Percentiles rank a stretch among this genome's conserved stretches.
Conservation (phyloP, 2,888 invertebrate genomes). For the Spodoptera picta region DNA sequence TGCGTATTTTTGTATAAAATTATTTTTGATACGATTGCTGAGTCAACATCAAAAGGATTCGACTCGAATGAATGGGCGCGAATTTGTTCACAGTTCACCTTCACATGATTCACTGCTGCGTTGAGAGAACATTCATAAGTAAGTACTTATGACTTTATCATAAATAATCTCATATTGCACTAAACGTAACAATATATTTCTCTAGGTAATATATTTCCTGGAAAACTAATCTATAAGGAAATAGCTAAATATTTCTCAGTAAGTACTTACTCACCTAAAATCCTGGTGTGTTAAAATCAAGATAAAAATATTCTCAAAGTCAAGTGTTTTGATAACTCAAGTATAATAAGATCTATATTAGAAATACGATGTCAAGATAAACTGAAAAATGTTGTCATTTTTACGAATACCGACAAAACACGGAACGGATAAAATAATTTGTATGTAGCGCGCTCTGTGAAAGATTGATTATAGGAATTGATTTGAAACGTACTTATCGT, state of each 20-base stretch:
- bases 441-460: too few species aligned
- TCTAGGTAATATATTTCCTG: neutral
- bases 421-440: too few species aligned
- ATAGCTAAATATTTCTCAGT: conserved; percentile 19
- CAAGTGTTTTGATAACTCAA: conserved; percentile 26
- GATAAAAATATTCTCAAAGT: conserved; percentile 24
- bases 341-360: conserved; percentile 18
- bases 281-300: conserved; percentile 3
- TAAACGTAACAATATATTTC: too few species aligned
- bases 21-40: conserved; percentile 47
- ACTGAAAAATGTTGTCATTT: neutral
- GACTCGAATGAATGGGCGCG: conserved; percentile 29
- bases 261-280: neutral
- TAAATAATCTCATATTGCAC: too few species aligned
- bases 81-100: conserved; percentile 18
- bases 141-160: too few species aligned
- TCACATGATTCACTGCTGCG: conserved; percentile 12
- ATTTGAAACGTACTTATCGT: too few species aligned
- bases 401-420: too few species aligned
- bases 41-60: conserved; percentile 47
- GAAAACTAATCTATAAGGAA: conserved; percentile 22
- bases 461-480: too few species aligned
- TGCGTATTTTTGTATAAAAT: conserved; percentile 38
- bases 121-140: conserved; percentile 7
- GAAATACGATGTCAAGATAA: conserved; percentile 9